Evolutionary conservation across 2,113 vertebrate species (phyloP).

Genomic region (Sinocyclocheilus grahami): DNA sequence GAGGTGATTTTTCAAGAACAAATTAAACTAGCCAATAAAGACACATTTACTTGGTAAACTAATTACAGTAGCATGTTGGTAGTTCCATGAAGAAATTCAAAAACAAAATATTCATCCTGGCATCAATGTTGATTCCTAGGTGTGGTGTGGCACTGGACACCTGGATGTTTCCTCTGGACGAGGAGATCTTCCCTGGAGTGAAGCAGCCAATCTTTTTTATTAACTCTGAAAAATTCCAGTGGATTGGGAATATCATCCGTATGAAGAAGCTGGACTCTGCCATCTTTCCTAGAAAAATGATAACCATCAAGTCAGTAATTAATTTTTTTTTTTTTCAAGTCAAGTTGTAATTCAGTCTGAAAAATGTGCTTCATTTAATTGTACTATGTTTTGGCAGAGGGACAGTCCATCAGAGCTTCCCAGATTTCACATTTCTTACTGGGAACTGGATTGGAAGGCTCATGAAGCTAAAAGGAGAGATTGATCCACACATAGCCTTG

Average conservation of each 20-base stretch:
- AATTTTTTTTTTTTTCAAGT: not conserved
- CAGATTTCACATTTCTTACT: constrained; percentile 90
- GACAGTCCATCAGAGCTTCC: constrained; percentile 93
- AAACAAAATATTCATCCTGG: too few relatives aligned
- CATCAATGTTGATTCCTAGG: constrained; percentile 65
- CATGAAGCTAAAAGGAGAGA: constrained; percentile 85
- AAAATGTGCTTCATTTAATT: not conserved
- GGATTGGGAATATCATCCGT: constrained; percentile 80
- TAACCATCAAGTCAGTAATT: constrained; percentile 86
- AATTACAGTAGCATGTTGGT: not conserved
- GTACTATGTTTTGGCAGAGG: constrained; percentile 75
- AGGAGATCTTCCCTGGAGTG: constrained; percentile 79
- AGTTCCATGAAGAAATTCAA: not conserved
- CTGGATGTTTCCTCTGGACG: constrained; percentile 89
- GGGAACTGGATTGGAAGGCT: constrained; percentile 81
- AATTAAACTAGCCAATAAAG: not conserved
- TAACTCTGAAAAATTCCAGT: constrained; percentile 93
- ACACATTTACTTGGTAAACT: not conserved
- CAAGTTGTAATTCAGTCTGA: not conserved
- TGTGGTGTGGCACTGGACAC: constrained; percentile 89
- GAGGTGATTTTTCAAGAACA: not conserved
- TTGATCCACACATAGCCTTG: constrained; percentile 86
- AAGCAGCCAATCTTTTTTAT: constrained; percentile 93
- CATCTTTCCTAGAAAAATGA: constrained; percentile 88
- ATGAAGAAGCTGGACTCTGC: constrained; percentile 81